Percentiles rank a stretch among this genome's conserved stretches.
Conservation (phyloP, 1,140 invertebrate genomes). For the Magallana angulata region DNA sequence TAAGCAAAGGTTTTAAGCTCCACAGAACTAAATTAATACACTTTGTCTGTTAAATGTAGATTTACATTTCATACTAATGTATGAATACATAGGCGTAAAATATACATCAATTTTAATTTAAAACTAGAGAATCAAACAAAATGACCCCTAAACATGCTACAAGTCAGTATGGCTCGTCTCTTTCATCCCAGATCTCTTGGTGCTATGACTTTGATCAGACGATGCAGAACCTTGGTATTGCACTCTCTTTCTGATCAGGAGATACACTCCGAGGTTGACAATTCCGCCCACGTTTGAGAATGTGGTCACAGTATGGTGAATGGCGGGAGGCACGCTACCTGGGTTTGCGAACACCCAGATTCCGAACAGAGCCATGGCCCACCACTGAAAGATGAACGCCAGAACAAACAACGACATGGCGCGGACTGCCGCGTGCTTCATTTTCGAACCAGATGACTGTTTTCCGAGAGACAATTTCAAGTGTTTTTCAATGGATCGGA, state of each 20-base stretch:
- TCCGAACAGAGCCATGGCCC: conserved; percentile 49
- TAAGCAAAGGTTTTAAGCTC: too few species aligned
- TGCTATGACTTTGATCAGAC: background rate
- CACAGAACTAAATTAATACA: too few species aligned
- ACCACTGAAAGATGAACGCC: conserved; percentile 51
- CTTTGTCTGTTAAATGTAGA: too few species aligned
- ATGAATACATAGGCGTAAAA: too few species aligned
- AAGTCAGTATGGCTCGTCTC: background rate
- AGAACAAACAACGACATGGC: conserved; percentile 51
- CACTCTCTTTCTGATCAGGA: conserved; percentile 47
- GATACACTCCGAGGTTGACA: conserved; percentile 42
- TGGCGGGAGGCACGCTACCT: conserved; percentile 23
- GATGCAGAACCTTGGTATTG: background rate
- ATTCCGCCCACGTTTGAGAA: conserved; percentile 55
- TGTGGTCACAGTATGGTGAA: conserved; percentile 51
- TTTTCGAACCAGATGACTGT: conserved; percentile 10
- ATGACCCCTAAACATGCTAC: background rate
- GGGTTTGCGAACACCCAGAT: conserved; percentile 30
- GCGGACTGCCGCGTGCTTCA: conserved; percentile 44
- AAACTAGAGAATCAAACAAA: too few species aligned
- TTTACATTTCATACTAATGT: too few species aligned
- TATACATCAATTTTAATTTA: too few species aligned
- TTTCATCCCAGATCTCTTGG: background rate
- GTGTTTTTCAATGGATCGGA: conserved; percentile 28
- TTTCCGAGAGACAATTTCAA: conserved; percentile 49